Base-by-base conservation (phyloP, 2,888 invertebrate species). In the Nomada flava region DNA sequence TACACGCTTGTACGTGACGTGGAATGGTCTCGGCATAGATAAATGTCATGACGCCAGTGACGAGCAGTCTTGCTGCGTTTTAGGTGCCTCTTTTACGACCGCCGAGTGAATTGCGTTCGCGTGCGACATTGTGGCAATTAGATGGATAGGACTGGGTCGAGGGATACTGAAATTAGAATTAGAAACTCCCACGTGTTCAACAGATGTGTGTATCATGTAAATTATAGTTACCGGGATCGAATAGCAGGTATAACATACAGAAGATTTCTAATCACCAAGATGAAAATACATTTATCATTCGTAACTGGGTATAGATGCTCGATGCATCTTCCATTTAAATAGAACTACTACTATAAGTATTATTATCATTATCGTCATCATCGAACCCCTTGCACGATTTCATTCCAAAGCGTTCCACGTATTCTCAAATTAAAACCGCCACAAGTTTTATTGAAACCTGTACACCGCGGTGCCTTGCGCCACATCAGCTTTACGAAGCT, bases 21-120 rank as follows among this genome's bases (percentile, higher is more conserved):
- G 26, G 53, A 67, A 75, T 60, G 76, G 69, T 60, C 71, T 42
- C 68, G 73, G 55, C 78, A 57, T 70, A 73, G 77, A 86, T 86
- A 84, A 82, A 77, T 71, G 87, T 82, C 79, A 57, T 18, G 53
- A 44, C 44, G 44, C 13, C 29, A 64, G 53, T 52, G 63, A 65
- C 59, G 23, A 29, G 18, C 18, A 29, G 29, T 53, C 69, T 74
- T 53, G 13, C 60, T 20, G 9, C 13, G 67, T 71, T 68, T 74
- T 77, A 20, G 44, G 18, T 57, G 26, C 29, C 18, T 29, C 59
- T 67, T 47, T 64, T 42, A 36, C 23, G 44, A 10, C 26, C 53
- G 47, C 18, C 29, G 18, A 42, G 53, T 50, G 47, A 63, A 13
- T 26, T 15, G 50, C 23, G 44, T 10, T 50, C 64, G 55, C 57